Percentiles rank a stretch among this genome's conserved stretches.
phyloP scores from a whole-genome alignment of 2,888 invertebrate genomes.

The Aphidius colemani region DNA sequence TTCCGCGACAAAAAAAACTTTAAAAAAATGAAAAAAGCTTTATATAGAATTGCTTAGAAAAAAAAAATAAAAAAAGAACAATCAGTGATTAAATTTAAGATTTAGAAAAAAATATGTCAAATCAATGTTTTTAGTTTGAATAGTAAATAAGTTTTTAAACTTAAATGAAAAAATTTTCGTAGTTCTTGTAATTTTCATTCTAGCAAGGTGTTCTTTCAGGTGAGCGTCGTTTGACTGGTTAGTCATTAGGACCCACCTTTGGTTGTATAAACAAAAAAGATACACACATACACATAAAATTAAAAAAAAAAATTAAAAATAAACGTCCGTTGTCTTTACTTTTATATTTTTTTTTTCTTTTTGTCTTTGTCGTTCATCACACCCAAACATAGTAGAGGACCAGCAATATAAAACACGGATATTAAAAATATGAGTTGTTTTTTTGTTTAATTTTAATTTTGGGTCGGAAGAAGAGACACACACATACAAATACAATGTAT shows the following conservation, averaged over 20 bases:
- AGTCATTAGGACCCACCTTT: constrained; percentile 45
- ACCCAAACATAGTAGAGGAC: constrained; percentile 5
- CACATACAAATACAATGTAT: constrained; percentile 24
- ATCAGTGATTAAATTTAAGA: no score
- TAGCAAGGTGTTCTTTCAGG: constrained; percentile 15
- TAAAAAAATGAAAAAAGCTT: no score
- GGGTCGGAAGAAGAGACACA: constrained; percentile 19
- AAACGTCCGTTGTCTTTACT: constrained; percentile 17
- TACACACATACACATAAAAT: no score
- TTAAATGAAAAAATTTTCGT: not conserved
- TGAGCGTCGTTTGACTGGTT: constrained; percentile 30
- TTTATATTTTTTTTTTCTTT: constrained; percentile 4
- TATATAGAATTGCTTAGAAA: no score
- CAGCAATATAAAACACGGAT: constrained; percentile 6
- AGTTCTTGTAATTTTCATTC: constrained; percentile 35
- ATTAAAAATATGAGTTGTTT: not conserved
- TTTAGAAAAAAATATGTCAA: no score
- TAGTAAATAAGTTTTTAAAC: not conserved
- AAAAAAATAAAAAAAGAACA: no score
- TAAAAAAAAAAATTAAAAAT: constrained; percentile 1
- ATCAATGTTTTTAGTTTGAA: constrained; percentile 5
- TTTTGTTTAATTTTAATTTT: no score
- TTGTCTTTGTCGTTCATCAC: constrained; percentile 17
- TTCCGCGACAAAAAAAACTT: no score
- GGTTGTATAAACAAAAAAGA: constrained; percentile 17